Percentiles rank a stretch among this genome's conserved stretches.
These are phyloP conservation scores for Bombus turneri DNA, from an alignment of 1,140 invertebrate species.

Conservation along the genomic window DNA sequence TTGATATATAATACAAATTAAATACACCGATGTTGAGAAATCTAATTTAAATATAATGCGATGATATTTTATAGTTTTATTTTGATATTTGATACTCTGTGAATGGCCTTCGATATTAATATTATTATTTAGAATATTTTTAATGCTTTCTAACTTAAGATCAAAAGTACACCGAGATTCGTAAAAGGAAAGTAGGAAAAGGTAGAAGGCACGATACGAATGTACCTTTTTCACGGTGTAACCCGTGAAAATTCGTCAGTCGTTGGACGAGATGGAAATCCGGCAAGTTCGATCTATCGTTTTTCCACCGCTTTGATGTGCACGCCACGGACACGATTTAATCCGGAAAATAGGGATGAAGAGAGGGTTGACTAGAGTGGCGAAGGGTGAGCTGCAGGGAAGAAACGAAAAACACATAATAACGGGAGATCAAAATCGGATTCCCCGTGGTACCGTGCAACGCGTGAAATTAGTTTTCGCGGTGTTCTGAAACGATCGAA, in stretches of 20 bases:
- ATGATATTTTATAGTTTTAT: too few relatives aligned
- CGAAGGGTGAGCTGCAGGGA: not conserved
- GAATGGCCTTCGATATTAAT: too few relatives aligned
- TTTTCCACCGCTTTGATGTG: constrained; percentile 59
- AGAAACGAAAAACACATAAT: constrained; percentile 42
- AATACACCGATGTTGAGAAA: too few relatives aligned
- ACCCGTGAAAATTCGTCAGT: constrained; percentile 40
- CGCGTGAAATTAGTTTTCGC: constrained; percentile 64
- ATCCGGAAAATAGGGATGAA: constrained; percentile 32
- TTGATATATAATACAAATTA: too few relatives aligned
- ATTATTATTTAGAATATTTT: too few relatives aligned
- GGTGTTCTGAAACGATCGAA: constrained; percentile 30
- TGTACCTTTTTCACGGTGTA: not conserved
- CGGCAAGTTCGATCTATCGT: constrained; percentile 61
- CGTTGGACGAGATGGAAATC: constrained; percentile 52
- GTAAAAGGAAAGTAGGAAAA: not conserved
- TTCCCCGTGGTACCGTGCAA: constrained; percentile 31
- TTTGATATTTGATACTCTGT: too few relatives aligned
- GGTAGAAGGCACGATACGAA: not conserved
- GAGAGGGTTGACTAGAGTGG: not conserved
- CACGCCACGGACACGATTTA: constrained; percentile 42
- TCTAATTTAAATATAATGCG: too few relatives aligned
- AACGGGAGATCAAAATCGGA: constrained; percentile 58
- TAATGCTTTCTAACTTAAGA: too few relatives aligned
- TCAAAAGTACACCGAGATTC: too few relatives aligned